Evolutionary conservation across 1,140 invertebrate species (phyloP), one percentile per base, ranked within the genome.

Genomic region (Ptiloglossa arizonensis): DNA sequence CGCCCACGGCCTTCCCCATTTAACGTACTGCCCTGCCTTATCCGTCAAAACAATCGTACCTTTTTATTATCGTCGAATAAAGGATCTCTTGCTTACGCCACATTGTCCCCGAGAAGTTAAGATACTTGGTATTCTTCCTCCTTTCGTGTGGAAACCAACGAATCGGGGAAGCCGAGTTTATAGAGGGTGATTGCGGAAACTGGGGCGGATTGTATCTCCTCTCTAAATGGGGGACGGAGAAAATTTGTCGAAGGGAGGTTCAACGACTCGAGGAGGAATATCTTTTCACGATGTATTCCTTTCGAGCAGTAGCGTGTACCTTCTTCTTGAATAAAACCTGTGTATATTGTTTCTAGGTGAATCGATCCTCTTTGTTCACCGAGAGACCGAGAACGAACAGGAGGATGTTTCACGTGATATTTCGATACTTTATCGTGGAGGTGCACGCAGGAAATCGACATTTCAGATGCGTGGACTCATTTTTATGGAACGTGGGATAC

Each of bases 1-100:
- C 80, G 86, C 81, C 80, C 79, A 85, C 84, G 82, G 80, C 82
- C 80, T 88, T 87, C 82, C 74, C 73, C 62, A 82, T 86, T 83
- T 77, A 88, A 80, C 78, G 48, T 71, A 32, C 67, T 54, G 73
- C 73, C 76, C 77, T 80, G 56, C 54, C 19, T 67, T 52, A 56
- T 56, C 38, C 64, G 46, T 63, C 72, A 60, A 76, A 74, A 67
- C 72, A 63, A 63, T 79, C 52, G 15, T 67, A 62, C 6, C 11
- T 57, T 74, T 66, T 59, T 41, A 19, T 32, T 59, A 24, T 71
- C 44, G 24, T 15, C 19, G 3, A 77, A 50, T 41, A 29, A 41
- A 27, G 2, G 6, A 35, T 32, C 32, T 46, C 22, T 57, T 50
- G n/a, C 60, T 60, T 59, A 59, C 38, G 13, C 56, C 19, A 41